phyloP scores from a whole-genome alignment of 2,888 invertebrate genomes.

The Ophion slaviceki region DNA sequence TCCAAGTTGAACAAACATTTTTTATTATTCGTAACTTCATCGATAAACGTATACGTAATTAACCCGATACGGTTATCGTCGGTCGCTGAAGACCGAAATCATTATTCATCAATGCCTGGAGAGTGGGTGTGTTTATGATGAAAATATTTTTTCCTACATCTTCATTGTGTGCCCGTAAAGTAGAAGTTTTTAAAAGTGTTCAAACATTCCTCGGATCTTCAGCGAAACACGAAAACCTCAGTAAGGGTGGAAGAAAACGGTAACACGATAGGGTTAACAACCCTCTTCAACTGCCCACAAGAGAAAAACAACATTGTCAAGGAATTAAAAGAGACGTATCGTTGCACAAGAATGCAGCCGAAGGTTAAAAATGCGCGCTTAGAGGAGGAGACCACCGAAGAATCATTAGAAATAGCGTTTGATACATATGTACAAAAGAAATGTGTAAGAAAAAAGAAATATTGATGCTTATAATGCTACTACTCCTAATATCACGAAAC shows the following conservation, averaged over 20 bases:
- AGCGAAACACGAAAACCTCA: slow-evolving; percentile 19
- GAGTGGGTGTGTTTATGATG: slow-evolving; percentile 13
- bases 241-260: slow-evolving; percentile 18
- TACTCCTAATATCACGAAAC: slow-evolving; percentile 21
- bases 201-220: slow-evolving; percentile 22
- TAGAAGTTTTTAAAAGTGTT: slow-evolving; percentile 13
- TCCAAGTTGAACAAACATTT: slow-evolving; percentile 19
- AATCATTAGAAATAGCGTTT: background rate
- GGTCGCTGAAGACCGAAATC: slow-evolving; percentile 27
- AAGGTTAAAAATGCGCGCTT: background rate
- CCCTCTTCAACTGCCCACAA: slow-evolving; percentile 20
- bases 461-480: slow-evolving; percentile 28
- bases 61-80: slow-evolving; percentile 25
- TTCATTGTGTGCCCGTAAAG: slow-evolving; percentile 20
- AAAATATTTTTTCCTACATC: slow-evolving; percentile 22
- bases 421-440: slow-evolving; percentile 14
- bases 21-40: slow-evolving; percentile 25
- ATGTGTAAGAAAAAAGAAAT: slow-evolving; percentile 28
- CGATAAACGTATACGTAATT: slow-evolving; percentile 26
- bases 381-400: slow-evolving; percentile 5
- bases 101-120: slow-evolving; percentile 27
- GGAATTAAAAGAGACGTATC: slow-evolving; percentile 21
- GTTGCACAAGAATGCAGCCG: slow-evolving; percentile 19
- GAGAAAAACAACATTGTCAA: slow-evolving; percentile 10
- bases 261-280: slow-evolving; percentile 4